Evolutionary conservation across 2,888 invertebrate species (phyloP).

Genomic region (Adela reaumurella): DNA sequence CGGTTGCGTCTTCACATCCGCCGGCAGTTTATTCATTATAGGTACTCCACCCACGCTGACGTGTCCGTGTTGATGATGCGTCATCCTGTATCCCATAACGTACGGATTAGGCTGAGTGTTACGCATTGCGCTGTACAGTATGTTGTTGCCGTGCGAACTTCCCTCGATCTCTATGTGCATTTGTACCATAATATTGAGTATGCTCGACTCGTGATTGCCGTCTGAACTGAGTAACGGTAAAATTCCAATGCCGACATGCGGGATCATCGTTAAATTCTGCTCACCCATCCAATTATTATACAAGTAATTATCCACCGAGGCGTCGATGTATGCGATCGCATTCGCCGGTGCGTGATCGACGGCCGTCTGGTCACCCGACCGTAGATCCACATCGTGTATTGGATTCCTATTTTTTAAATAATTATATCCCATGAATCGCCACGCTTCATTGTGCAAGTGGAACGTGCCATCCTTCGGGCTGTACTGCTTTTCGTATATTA

Average conservation of each 20-base stretch:
- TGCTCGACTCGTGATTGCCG: background rate
- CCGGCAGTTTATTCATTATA: slow-evolving; percentile 6
- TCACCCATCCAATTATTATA: no score
- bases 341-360: no score
- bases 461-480: background rate
- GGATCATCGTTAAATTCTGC: background rate
- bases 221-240: slow-evolving; percentile 1
- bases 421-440: background rate
- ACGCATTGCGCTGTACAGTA: no score
- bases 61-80: no score
- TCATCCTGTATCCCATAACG: no score
- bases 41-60: slow-evolving; percentile 10
- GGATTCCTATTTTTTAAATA: background rate
- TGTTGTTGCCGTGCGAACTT: background rate
- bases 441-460: slow-evolving; percentile 1
- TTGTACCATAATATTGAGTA: slow-evolving; percentile 1
- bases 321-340: no score
- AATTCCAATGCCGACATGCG: slow-evolving; percentile 1
- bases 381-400: background rate
- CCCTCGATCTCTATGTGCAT: slow-evolving; percentile 1
- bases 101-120: background rate
- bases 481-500: slow-evolving; percentile 4
- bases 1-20: no score
- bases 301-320: no score
- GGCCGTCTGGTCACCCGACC: background rate